Conservation (phyloP, 2,888 invertebrate species). For the Lithophane leautieri region DNA sequence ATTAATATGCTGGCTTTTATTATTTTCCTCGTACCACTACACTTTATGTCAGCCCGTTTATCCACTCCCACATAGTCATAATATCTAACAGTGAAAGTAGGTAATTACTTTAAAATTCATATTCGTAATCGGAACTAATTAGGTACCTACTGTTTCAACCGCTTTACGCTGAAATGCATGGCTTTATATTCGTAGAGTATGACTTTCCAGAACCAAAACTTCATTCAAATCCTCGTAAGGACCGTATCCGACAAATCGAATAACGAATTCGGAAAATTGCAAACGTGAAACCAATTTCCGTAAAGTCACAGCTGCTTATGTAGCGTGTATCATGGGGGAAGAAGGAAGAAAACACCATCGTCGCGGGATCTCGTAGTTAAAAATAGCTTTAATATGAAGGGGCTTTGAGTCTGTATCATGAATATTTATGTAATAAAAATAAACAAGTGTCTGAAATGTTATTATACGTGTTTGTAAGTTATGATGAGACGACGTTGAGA, state of each 20-base stretch:
- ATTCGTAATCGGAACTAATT: not conserved
- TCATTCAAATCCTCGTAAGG: conserved; percentile 1
- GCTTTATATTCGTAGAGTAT: not conserved
- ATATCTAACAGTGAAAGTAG: not conserved
- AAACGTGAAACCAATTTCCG: conserved; percentile 66
- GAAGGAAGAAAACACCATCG: conserved; percentile 47
- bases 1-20: not conserved
- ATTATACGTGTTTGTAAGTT: conserved; percentile 49
- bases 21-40: not conserved
- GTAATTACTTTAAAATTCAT: not conserved
- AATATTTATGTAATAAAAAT: conserved; percentile 62
- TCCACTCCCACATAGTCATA: not conserved
- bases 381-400: conserved; percentile 50
- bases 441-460: conserved; percentile 55
- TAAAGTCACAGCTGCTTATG: conserved; percentile 55
- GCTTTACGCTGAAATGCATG: not conserved
- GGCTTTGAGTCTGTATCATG: conserved; percentile 46
- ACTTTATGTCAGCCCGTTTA: not conserved
- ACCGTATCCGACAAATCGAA: conserved; percentile 30
- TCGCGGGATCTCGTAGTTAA: conserved; percentile 28
- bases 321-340: conserved; percentile 32
- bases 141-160: not conserved
- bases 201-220: conserved; percentile 11
- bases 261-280: conserved; percentile 57
- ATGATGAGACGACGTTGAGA: conserved; percentile 49